These are phyloP conservation scores for Spea bombifrons DNA, from an alignment of 2,113 vertebrate species.

Conservation along the genomic window DNA sequence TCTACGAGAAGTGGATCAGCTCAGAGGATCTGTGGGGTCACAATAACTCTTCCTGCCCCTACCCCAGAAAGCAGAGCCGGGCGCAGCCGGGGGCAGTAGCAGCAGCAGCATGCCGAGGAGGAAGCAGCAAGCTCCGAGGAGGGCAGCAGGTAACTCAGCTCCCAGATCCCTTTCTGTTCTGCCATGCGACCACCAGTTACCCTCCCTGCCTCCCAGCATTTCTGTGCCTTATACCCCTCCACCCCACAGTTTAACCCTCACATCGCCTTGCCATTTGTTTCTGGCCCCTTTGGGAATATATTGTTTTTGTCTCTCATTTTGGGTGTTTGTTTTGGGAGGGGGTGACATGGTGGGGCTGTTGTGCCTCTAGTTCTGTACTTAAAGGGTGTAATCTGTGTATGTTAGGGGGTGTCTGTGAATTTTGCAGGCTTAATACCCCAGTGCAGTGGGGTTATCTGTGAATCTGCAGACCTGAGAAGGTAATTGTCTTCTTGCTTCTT, in stretches of 20 bases:
- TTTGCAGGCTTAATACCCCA: too few species aligned
- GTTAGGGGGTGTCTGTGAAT: conserved; percentile 1
- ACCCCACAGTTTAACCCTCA: not conserved
- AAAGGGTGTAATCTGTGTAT: too few species aligned
- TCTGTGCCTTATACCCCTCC: not conserved
- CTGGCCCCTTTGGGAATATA: too few species aligned
- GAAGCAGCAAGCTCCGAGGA: conserved; percentile 98
- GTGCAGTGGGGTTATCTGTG: not conserved
- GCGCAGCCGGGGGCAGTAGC: conserved; percentile 52
- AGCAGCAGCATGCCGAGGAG: conserved; percentile 89
- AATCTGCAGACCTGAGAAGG: not conserved
- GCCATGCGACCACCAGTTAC: not conserved
- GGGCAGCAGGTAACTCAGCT: conserved; percentile 83
- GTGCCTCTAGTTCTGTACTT: too few species aligned
- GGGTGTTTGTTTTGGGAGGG: too few species aligned
- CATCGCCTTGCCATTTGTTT: not conserved
- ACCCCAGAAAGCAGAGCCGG: conserved; percentile 46
- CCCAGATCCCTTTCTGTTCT: conserved; percentile 48
- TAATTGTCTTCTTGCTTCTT: not conserved
- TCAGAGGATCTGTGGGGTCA: conserved; percentile 74
- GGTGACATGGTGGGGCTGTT: too few species aligned
- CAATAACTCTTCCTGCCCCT: conserved; percentile 65
- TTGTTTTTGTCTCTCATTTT: too few species aligned
- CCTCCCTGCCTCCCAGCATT: not conserved
- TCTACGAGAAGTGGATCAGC: conserved; percentile 70